Evolutionary conservation across 37 sponge, comb jelly and placozoan species (phyloP).

Genomic region (Halichondria panicea): DNA sequence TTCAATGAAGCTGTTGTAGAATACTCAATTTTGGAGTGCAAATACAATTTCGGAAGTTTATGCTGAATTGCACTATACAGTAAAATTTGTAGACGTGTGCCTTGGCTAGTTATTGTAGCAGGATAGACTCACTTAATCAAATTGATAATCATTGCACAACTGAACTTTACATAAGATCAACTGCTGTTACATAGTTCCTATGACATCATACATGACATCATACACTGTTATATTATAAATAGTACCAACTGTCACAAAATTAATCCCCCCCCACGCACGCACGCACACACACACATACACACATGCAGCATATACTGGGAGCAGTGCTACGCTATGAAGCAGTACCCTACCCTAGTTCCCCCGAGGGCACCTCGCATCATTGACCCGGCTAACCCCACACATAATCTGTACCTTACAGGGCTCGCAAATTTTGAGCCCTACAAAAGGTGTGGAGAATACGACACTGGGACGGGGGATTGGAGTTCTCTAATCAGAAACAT

Average conservation of each 20-base stretch:
- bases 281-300: neutral
- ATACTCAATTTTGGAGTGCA: no score
- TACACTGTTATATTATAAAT: neutral
- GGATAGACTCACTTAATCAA: neutral
- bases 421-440: conserved; percentile 23
- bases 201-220: neutral
- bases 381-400: conserved; percentile 79
- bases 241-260: neutral
- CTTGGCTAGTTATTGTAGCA: no score
- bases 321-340: conserved; percentile 26
- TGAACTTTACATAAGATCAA: neutral
- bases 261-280: neutral
- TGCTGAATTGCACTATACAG: no score
- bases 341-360: conserved; percentile 14
- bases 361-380: conserved; percentile 52
- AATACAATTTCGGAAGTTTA: no score
- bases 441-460: conserved; percentile 11
- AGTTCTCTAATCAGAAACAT: conserved; percentile 23
- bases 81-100: no score
- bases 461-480: conserved; percentile 50
- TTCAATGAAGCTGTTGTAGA: no score
- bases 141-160: neutral
- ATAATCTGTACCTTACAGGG: conserved; percentile 69
- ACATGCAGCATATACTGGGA: conserved; percentile 53
- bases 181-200: neutral